Base-by-base conservation (phyloP, 2,888 invertebrate genomes). In the Ametastegia equiseti region DNA sequence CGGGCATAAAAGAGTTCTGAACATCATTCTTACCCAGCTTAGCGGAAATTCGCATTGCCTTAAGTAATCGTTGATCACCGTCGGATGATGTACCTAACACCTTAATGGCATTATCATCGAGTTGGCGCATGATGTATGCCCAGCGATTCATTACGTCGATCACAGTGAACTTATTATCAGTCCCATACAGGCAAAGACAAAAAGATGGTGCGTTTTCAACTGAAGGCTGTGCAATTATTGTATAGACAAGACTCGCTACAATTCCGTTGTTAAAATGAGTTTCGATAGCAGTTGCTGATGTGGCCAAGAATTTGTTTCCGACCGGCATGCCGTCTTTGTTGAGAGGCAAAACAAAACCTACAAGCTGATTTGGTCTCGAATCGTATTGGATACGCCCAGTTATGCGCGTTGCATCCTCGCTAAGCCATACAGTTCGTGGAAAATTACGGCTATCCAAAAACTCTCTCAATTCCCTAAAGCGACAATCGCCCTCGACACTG, bases 111-210 rank as follows among this genome's bases (percentile, higher is more conserved):
- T 82, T 77, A 71, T 75, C 54, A 81, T 80, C 57, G 30, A 85
- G 82, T 47, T 82, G 36, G 45, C 80, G 47, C 69, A 71, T 54
- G 27, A 86, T 84, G 60, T 83, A 85, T 50, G 83, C 42, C 85
- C 85, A 87, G n/a, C 86, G 82, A 13, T 81, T 73, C 5, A 80
- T 19, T 23, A 86, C 86, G 71, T 87, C 83, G 15, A 82, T 78
- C 67, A 60, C 73, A 27, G 79, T 84, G 80, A 88, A 88, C 80
- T 82, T 85, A 82, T 87, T 87, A 79, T 86, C 84, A 6, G 87
- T 86, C 1, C 85, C 85, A 80, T 82, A 87, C n/a, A 87, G 27
- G 30, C 78, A 81, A 6, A 86, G 69, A 80, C 87, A 87, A 84
- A 86, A 87, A 27, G 83, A 75, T 9, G 85, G 84, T 19, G 84